Conservation (phyloP, 2,797 vertebrate genomes). For the Cephalopachus bancanus region DNA sequence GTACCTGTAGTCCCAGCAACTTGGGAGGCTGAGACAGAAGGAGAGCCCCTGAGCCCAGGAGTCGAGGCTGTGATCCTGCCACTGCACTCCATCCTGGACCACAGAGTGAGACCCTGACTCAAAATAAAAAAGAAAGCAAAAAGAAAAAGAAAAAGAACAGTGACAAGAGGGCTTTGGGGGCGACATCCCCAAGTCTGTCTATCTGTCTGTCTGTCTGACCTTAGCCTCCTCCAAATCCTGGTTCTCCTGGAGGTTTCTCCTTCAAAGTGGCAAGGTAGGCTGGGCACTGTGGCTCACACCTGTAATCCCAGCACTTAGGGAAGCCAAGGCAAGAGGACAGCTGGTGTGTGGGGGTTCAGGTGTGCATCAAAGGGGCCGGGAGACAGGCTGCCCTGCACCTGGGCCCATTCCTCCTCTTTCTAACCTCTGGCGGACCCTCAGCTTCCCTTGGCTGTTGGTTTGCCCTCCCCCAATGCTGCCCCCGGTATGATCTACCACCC, state of each 20-base stretch:
- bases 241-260: neutral
- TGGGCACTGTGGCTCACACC: no score
- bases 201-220: neutral
- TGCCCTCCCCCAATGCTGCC: no score
- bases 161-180: neutral
- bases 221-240: neutral
- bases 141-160: neutral
- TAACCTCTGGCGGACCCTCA: no score
- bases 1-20: neutral
- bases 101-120: neutral
- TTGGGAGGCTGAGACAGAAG: neutral
- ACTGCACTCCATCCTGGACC: neutral
- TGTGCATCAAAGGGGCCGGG: neutral
- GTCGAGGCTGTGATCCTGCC: neutral
- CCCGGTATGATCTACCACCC: no score
- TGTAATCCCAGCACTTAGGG: no score
- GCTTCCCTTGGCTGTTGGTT: neutral
- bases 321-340: no score
- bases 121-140: neutral
- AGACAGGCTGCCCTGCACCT: no score
- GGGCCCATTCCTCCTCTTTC: neutral
- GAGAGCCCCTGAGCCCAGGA: neutral
- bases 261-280: neutral
- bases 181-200: rapidly evolving
- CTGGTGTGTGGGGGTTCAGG: neutral